These are phyloP conservation scores for Cotesia glomerata DNA, from an alignment of 1,140 invertebrate genomes.

Conservation along the genomic window DNA sequence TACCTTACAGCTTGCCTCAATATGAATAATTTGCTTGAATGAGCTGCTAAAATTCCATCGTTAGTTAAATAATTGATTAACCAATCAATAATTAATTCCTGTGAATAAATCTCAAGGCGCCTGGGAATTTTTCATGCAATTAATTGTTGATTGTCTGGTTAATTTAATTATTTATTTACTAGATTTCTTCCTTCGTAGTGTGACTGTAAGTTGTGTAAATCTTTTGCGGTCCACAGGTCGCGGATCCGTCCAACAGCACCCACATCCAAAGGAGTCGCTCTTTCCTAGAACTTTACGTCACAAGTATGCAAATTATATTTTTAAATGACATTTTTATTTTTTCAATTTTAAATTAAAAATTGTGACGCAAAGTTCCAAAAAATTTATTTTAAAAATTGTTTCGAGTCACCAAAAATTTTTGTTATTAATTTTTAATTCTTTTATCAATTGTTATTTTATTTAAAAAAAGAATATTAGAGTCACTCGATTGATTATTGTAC, in stretches of 20 bases:
- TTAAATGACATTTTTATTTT: slow-evolving; percentile 5
- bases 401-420: slow-evolving; percentile 1
- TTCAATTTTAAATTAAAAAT: not conserved
- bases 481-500: no score
- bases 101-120: slow-evolving; percentile 18
- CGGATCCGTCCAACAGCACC: not conserved
- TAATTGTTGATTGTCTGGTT: not conserved
- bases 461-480: no score
- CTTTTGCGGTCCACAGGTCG: not conserved
- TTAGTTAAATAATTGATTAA: not conserved
- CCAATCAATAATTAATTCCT: slow-evolving; percentile 2
- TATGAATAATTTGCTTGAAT: slow-evolving; percentile 11
- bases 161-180: not conserved
- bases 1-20: not conserved
- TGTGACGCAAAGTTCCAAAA: not conserved
- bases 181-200: not conserved
- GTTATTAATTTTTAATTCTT: no score
- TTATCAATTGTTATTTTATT: no score
- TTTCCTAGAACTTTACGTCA: slow-evolving; percentile 22
- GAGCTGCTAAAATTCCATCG: slow-evolving; percentile 8
- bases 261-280: not conserved
- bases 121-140: not conserved
- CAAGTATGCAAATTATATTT: slow-evolving; percentile 22
- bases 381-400: not conserved
- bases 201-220: not conserved